Conservation (phyloP, 2,113 vertebrate genomes). For the Coturnix japonica region DNA sequence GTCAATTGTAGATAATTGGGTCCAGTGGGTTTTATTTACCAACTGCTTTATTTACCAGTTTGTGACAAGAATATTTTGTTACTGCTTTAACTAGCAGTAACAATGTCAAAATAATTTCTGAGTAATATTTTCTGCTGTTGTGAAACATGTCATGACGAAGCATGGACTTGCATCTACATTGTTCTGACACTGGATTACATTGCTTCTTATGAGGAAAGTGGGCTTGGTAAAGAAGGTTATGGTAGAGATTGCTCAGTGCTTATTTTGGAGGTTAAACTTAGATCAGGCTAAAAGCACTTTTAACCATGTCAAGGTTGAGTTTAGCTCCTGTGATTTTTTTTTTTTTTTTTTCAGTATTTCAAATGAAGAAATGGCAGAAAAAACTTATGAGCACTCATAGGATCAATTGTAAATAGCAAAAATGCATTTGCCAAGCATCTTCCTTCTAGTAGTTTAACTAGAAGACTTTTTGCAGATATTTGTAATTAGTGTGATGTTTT, state of each 20-base stretch:
- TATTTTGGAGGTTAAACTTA: neutral
- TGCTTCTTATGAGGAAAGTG: neutral
- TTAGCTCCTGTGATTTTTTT: neutral
- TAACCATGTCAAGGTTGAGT: neutral
- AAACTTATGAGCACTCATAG: neutral
- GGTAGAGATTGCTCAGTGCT: neutral
- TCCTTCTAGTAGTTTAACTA: neutral
- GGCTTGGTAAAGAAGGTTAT: neutral
- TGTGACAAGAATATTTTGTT: neutral
- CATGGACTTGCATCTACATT: neutral
- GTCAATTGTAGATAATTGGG: neutral
- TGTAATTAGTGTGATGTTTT: neutral
- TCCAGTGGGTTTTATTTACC: neutral
- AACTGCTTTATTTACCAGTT: neutral
- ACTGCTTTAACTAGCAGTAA: conserved; percentile 6
- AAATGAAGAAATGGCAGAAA: neutral
- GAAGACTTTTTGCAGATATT: neutral
- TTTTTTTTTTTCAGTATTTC: neutral
- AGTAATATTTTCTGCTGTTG: neutral
- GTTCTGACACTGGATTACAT: neutral
- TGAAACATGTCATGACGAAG: neutral
- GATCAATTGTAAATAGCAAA: neutral
- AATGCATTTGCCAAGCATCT: neutral
- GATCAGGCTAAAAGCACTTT: neutral
- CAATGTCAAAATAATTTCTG: neutral